These are phyloP conservation scores for Xanthorhoe designata DNA, from an alignment of 2,888 invertebrate species.

Conservation along the genomic window DNA sequence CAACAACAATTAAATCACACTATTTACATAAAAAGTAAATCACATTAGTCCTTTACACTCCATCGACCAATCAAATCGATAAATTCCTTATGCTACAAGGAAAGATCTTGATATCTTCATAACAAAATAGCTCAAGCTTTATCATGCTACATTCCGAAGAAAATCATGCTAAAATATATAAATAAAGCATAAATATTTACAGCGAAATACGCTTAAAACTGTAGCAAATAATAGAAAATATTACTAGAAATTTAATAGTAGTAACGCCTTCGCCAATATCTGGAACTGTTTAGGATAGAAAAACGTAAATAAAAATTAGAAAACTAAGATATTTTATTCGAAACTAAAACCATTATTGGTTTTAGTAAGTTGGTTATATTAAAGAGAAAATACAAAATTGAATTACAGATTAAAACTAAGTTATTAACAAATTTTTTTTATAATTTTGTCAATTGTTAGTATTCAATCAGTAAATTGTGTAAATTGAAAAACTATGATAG, in stretches of 20 bases:
- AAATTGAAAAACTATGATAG: no score
- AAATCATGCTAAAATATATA: constrained; percentile 36
- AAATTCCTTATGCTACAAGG: background rate
- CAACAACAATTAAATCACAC: background rate
- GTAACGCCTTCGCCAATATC: constrained; percentile 77
- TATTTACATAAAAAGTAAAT: no score
- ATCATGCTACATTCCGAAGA: constrained; percentile 40
- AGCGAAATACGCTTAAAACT: constrained; percentile 47
- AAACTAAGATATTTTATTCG: no score
- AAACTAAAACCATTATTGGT: no score
- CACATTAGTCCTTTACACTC: no score
- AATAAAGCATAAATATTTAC: constrained; percentile 52
- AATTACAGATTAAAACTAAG: no score
- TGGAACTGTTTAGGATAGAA: constrained; percentile 64
- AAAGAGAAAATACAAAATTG: no score
- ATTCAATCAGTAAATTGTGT: no score
- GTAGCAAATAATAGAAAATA: constrained; percentile 55
- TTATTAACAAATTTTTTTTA: no score
- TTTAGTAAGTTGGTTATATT: no score
- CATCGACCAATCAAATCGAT: background rate
- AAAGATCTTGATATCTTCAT: background rate
- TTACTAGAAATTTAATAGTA: constrained; percentile 73
- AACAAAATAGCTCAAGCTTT: constrained; percentile 16
- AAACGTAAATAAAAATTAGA: constrained; percentile 6
- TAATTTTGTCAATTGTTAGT: no score